Percentiles rank a stretch among this genome's conserved stretches.
phyloP scores from a whole-genome alignment of 2,888 invertebrate genomes.

The Eupithecia dodoneata region DNA sequence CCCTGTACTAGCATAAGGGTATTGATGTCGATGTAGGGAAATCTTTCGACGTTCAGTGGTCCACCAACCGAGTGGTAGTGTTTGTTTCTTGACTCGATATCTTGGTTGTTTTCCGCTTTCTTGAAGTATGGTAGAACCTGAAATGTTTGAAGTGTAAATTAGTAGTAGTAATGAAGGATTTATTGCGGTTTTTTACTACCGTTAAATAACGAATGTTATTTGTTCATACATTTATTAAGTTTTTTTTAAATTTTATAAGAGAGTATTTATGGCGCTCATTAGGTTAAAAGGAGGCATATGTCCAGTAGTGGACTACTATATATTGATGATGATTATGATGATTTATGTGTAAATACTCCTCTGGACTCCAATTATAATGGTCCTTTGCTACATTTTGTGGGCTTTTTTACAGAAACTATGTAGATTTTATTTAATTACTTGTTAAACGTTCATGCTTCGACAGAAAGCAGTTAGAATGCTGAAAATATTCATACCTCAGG shows the following conservation, averaged over 20 bases:
- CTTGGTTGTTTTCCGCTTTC: slow-evolving; percentile 86
- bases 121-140: slow-evolving; percentile 88
- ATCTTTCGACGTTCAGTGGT: slow-evolving; percentile 86
- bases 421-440: background rate
- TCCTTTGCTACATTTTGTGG: too few species aligned
- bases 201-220: too few species aligned
- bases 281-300: too few species aligned
- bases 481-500: slow-evolving; percentile 66
- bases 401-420: background rate
- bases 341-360: background rate
- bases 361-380: background rate
- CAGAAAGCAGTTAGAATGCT: background rate
- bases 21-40: slow-evolving; percentile 85
- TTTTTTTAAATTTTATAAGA: too few species aligned
- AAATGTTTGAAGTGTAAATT: slow-evolving; percentile 39
- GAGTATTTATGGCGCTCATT: too few species aligned
- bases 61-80: slow-evolving; percentile 85
- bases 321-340: too few species aligned
- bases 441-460: background rate
- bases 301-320: too few species aligned
- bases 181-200: background rate
- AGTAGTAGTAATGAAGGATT: background rate
- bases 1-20: slow-evolving; percentile 83
- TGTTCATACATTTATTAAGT: too few species aligned
- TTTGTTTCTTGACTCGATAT: slow-evolving; percentile 79